phyloP scores from a whole-genome alignment of 2,888 invertebrate genomes.

The Volucella bombylans region DNA sequence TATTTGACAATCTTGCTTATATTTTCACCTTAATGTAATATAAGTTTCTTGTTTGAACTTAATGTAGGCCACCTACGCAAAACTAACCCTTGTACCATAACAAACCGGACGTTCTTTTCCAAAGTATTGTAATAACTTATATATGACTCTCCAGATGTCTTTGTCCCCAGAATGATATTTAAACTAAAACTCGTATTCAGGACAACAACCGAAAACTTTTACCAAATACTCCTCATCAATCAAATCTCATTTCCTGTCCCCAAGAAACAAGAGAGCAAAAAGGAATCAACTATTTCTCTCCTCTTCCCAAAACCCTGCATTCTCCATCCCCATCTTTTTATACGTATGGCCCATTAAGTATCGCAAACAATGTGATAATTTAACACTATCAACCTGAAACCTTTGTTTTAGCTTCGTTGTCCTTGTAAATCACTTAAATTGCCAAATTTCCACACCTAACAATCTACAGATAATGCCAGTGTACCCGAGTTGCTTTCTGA shows the following conservation, averaged over 20 bases:
- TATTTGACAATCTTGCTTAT: too few species aligned
- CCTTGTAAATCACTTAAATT: constrained; percentile 68
- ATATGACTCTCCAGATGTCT: constrained; percentile 1
- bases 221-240: constrained; percentile 62
- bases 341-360: constrained; percentile 39
- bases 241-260: constrained; percentile 32
- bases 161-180: constrained; percentile 31
- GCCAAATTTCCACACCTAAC: constrained; percentile 61
- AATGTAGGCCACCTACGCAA: too few species aligned
- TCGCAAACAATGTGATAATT: constrained; percentile 66
- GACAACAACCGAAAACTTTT: constrained; percentile 25
- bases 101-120: not conserved
- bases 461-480: not conserved
- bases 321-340: not conserved
- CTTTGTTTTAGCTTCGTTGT: constrained; percentile 34
- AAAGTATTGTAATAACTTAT: constrained; percentile 17
- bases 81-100: not conserved
- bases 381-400: constrained; percentile 56
- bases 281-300: not conserved
- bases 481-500: not conserved
- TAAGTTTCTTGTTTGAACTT: not conserved
- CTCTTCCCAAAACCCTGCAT: not conserved
- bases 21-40: not conserved
- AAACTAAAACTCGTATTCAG: constrained; percentile 22
- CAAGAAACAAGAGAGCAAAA: not conserved